Percentiles rank a stretch among this genome's conserved stretches.
phyloP scores from a whole-genome alignment of 2,113 vertebrate species.

The Heloderma charlesbogerti region DNA sequence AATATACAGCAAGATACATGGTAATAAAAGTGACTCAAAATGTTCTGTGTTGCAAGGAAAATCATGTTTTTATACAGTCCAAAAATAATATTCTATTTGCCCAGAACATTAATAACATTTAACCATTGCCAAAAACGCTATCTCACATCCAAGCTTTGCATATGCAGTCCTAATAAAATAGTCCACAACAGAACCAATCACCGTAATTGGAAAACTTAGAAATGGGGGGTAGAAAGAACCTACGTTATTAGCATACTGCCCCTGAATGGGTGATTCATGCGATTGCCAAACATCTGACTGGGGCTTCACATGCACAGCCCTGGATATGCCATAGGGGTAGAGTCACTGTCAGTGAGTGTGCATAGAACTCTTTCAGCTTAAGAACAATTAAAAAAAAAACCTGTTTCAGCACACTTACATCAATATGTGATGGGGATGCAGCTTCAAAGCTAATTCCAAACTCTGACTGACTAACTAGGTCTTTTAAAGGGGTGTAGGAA shows the following conservation, averaged over 20 bases:
- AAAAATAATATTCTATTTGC: background rate
- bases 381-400: background rate
- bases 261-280: background rate
- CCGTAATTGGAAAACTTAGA: too few relatives aligned
- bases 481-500: too few relatives aligned
- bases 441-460: background rate
- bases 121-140: too few relatives aligned
- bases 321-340: background rate
- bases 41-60: background rate
- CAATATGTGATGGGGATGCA: background rate
- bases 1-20: background rate
- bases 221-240: background rate
- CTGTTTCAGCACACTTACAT: background rate
- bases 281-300: too few relatives aligned
- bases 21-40: background rate
- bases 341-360: background rate
- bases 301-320: background rate
- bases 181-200: too few relatives aligned
- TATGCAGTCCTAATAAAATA: too few relatives aligned
- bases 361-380: background rate
- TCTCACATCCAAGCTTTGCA: too few relatives aligned
- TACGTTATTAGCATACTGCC: background rate
- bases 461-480: too few relatives aligned
- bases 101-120: background rate
- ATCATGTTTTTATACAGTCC: background rate